These are phyloP conservation scores for Acanthochromis polyacanthus DNA, from an alignment of 2,113 vertebrate genomes.

Conservation along the genomic window DNA sequence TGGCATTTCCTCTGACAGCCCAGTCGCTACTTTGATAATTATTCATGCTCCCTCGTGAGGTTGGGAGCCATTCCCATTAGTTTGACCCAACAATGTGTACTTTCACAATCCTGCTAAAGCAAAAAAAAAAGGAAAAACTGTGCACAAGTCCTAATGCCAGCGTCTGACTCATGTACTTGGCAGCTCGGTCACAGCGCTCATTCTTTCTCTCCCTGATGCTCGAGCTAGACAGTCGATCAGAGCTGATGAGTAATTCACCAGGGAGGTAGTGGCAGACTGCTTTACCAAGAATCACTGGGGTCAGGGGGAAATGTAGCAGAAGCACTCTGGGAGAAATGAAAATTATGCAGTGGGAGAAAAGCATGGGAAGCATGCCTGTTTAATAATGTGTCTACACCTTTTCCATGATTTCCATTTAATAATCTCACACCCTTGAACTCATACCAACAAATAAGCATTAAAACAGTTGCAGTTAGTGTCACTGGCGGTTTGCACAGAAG, in stretches of 20 bases:
- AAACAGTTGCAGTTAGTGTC: too few species aligned
- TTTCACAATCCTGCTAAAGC: neutral
- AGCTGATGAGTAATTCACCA: neutral
- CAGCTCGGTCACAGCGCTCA: neutral
- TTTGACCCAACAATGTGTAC: neutral
- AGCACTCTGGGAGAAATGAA: neutral
- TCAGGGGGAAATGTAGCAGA: neutral
- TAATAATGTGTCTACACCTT: too few species aligned
- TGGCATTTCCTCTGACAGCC: slow-evolving; percentile 28
- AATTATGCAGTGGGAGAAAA: neutral
- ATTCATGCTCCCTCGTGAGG: too few species aligned
- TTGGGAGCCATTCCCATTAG: too few species aligned
- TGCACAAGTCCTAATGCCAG: neutral
- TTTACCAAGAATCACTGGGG: neutral
- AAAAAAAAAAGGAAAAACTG: neutral
- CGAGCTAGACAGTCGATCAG: neutral
- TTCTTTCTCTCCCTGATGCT: neutral
- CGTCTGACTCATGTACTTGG: slow-evolving; percentile 25
- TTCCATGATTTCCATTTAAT: too few species aligned
- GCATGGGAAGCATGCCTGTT: too few species aligned
- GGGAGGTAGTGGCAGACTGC: neutral
- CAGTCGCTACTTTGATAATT: neutral
- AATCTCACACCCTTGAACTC: too few species aligned
- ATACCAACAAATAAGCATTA: too few species aligned
- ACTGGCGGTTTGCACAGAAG: too few species aligned